Evolutionary conservation across 2,888 invertebrate genomes (phyloP), one percentile per base, ranked within the genome.

Genomic region (Onthophagus sagittarius): DNA sequence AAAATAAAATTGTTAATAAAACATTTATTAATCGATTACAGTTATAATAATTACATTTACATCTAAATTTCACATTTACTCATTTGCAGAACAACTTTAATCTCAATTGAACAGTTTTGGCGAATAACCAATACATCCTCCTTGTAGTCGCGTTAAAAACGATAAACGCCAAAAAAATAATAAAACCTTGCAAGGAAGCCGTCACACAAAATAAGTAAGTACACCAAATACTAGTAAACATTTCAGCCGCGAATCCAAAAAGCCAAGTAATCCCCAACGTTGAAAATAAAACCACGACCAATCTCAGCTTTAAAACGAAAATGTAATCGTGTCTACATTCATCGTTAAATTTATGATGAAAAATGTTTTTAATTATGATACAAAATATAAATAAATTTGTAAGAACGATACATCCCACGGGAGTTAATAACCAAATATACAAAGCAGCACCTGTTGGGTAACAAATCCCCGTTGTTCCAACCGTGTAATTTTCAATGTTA

Each of bases 111-210:
- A 71, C 39, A 7, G 69, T 69, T 33, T 75, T 75, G 31, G 69
- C 62, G 14, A 71, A 23, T 11, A 72, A 63, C 13, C 67, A 71
- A 70, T 77, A 77, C 77, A 77, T 76, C 11, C 70, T 74, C 67
- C 89, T 85, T 1, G 89, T 89, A 82, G 88, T 88, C 77, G 88
- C 87, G 80, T 90, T 89, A 1, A 89, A 88, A 1, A 89, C 80
- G 0, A 90, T 88, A 78, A 90, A 89, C 81, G 90, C 90, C 69
- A 90, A 70, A 78, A 90, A 90, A 77, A 90, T 82, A n/a, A 90
- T 85, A 76, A 90, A 88, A 0, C 90, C 90, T 83, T 90, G 90
- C 74, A 86, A 85, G 0, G 89, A 87, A 0, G 87, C 87, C 0
- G 88, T 86, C 13, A 89, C 78, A 65, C 88, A 87, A 77, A 90